Evolutionary conservation across 1,140 invertebrate species (phyloP), one percentile per base, ranked within the genome.

Genomic region (Panulirus ornatus): DNA sequence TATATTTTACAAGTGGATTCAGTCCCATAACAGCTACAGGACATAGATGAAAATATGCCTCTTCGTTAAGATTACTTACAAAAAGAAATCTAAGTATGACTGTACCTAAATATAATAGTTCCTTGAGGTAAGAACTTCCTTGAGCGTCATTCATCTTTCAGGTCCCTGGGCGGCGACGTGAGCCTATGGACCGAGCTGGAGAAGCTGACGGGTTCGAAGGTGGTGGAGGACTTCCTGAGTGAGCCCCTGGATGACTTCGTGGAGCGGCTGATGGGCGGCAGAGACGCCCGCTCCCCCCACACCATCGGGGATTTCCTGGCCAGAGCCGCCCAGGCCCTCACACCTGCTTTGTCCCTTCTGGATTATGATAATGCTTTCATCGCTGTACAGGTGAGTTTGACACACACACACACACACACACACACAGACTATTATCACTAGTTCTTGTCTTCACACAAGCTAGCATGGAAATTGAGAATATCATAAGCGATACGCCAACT

Each of bases 291-390:
- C 27, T 36, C 27, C 47, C 19, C 51, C 1, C 2, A 75, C 34
- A 87, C 71, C 16, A 79, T 89, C 1, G 87, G 63, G 3, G 79
- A 71, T 40, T 19, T 73, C 27, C 5, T 89, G 75, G 36, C 38
- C 0, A 47, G 76, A 2, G 79, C 66, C 3, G 78, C 47, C 6
- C n/a, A 16, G 2, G 58, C 66, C 27, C 42, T 82, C 8, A 34
- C 58, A 19, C 87, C 87, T 11, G 14, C 54, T 2, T 44, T 89
- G 16, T 54, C 63, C 22, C 14, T 73, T 27, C 42, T 89, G 1
- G 87, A 89, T 54, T 89, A 89, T 54, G 87, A 89, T 44, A 89
- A 89, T 30, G 79, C 78, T 44, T 89, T 89, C 63, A 34, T 34
- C 5, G 87, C 87, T 36, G 44, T 89, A 14, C 87, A 82, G 87